Base-by-base conservation (phyloP, 1,140 invertebrate species). In the Zelostemma sp. region DNA sequence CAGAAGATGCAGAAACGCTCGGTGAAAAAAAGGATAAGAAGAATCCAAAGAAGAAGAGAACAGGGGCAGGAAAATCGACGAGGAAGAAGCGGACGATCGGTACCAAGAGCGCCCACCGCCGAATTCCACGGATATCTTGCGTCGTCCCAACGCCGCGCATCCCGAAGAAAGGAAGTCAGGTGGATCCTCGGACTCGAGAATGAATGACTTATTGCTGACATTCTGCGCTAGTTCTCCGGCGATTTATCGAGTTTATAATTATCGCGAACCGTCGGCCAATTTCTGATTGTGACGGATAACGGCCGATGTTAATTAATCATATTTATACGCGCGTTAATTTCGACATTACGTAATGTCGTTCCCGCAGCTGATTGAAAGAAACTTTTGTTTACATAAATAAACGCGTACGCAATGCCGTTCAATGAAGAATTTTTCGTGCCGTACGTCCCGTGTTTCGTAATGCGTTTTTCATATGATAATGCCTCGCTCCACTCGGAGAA, bases 101-200 rank as follows among this genome's bases (percentile, higher is more conserved):
- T 11, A 11, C 40, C 41, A 41, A 21, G 16, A 45, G 64, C 35
- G 28, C 43, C 58, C 64, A 59, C 53, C 72, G 62, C 65, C 62
- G 68, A 77, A 83, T 83, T 82, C 80, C 64, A 75, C 41, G 70
- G 74, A 83, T 83, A 74, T 74, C 76, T 75, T 63, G 58, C 70
- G 46, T 45, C 54, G 59, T 43, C 45, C 45, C 46, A 25, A 14
- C 25, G 6, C n/a, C n/a, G 3, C 35, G 19, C 4, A 12, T 17
- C 25, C 21, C 25, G 18, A 58, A 54, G 53, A 38, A 62, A 54
- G 47, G 54, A 73, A 68, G 65, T 64, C 18, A 17, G 46, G 16
- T 2, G 16, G 60, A 68, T 57, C 41, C 41, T 57, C 40, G 31
- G 15, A 19, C 48, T 17, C 73, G 45, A 72, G 71, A 43, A 68